Base-by-base conservation (phyloP, 2,888 invertebrate species). In the Zele albiditarsus region DNA sequence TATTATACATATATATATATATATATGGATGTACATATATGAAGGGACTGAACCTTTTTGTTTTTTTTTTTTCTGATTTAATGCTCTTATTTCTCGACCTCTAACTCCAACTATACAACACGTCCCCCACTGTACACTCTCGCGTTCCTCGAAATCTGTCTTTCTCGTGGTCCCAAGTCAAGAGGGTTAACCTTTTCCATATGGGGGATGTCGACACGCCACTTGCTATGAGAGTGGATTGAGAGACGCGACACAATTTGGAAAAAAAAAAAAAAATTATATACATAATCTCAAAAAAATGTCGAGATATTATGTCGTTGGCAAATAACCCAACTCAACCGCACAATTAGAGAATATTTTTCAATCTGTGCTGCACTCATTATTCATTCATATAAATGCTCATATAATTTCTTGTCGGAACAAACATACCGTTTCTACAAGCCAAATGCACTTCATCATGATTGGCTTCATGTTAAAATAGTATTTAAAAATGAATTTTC, bases 181-280 rank as follows among this genome's bases (percentile, higher is more conserved):
- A 79, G 79, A 78, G 79, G 79, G 75, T 80, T 78, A 82, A 80
- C 73, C 66, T 74, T 77, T 75, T 58, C 77, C 79, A 80, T 77
- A 78, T 76, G 78, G 76, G 75, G 66, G 70, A 75, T 77, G 71
- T 76, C 74, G 53, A 53, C 53, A 53, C 53, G 53, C 53, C 53
- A 53, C 53, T 53, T 53, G 23, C 20, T 53, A n/a, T 73, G 68
- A 73, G 63, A 69, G 68, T 60, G 65, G 10, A 53, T 20, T 53
- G 8, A 53, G 5, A 16, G n/a, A 46, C 46, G 46, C 2, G 53
- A 53, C 53, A 53, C 8, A 8, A 53, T 53, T 53, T 23, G 6
- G 10, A n/a, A 5, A 46, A 42, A n/a, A 46, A 70, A 31, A 69
- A 20, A 63, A 27, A 42, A n/a, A n/a, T n/a, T n/a, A n/a, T n/a